A percentile compares a stretch with the other conserved stretches of the same genome.
phyloP scores from a whole-genome alignment of 2,113 vertebrate genomes.

The Pseudopodoces humilis region DNA sequence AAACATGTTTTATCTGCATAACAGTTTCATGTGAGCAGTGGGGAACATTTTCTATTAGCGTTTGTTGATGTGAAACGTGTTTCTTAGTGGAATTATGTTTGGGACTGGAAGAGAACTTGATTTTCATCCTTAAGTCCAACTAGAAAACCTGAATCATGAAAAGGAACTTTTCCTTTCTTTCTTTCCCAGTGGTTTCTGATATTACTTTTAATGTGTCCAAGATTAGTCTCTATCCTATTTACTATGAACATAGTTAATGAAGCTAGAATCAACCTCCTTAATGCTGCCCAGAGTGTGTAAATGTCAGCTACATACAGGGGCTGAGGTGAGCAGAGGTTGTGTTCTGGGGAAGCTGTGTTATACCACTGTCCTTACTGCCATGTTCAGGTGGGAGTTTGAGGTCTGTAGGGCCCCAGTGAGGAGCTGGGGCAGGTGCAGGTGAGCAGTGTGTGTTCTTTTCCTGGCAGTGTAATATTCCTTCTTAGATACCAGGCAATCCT shows the following conservation, averaged over 20 bases:
- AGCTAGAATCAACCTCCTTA: background rate
- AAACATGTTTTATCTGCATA: slow-evolving; percentile 66
- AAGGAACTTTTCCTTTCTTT: background rate
- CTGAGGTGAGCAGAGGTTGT: background rate
- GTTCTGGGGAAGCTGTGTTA: background rate
- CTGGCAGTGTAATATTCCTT: background rate
- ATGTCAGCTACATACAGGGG: background rate
- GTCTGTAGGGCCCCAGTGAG: background rate
- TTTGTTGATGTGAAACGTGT: slow-evolving; percentile 47
- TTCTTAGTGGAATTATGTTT: slow-evolving; percentile 34
- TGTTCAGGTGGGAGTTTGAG: background rate
- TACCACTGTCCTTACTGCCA: accelerated
- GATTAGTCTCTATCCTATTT: background rate
- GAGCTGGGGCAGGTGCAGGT: background rate
- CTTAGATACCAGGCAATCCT: background rate
- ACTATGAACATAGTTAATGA: background rate
- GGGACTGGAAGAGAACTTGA: background rate
- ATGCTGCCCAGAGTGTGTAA: background rate
- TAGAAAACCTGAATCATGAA: background rate
- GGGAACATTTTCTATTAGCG: slow-evolving; percentile 57
- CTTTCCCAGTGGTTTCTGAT: background rate
- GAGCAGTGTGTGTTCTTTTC: background rate
- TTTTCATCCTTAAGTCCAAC: background rate
- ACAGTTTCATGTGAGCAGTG: slow-evolving; percentile 52
- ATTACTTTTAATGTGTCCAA: background rate